These are phyloP conservation scores for Acropora yongei DNA, from an alignment of 64 coral and sea anemone genomes.

Conservation along the genomic window DNA sequence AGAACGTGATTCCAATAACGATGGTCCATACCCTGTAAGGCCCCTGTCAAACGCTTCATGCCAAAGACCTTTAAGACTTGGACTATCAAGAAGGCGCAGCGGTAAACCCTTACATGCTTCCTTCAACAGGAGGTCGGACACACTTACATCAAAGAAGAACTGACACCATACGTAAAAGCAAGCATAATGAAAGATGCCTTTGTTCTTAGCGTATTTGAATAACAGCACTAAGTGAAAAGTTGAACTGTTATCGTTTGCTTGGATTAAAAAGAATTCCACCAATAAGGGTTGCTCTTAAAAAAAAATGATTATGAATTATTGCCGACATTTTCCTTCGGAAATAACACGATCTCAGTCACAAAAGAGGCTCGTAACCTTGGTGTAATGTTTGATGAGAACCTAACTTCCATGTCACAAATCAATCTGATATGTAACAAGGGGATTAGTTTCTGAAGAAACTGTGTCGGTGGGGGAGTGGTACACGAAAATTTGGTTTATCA, in stretches of 20 bases:
- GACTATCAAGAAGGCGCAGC: conserved; percentile 58
- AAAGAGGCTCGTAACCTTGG: too few relatives aligned
- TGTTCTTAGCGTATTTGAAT: too few relatives aligned
- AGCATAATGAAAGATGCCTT: neutral
- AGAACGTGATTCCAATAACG: neutral
- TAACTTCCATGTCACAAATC: too few relatives aligned
- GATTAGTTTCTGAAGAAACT: too few relatives aligned
- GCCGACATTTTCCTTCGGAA: too few relatives aligned
- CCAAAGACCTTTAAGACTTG: conserved; percentile 61
- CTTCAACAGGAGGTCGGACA: neutral
- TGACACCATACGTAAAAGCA: neutral
- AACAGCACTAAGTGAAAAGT: too few relatives aligned
- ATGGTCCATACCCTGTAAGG: neutral
- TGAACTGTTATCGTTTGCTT: neutral
- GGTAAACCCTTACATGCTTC: conserved; percentile 52
- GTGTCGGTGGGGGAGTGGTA: too few relatives aligned
- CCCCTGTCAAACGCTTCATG: conserved; percentile 36
- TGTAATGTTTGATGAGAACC: too few relatives aligned
- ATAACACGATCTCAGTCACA: too few relatives aligned
- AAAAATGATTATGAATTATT: too few relatives aligned
- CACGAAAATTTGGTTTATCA: too few relatives aligned
- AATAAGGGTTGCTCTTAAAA: neutral
- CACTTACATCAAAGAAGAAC: neutral
- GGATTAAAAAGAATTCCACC: neutral
- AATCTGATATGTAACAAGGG: too few relatives aligned